These are phyloP conservation scores for Drosophila aldrichi DNA, from an alignment of 2,888 invertebrate species.

Conservation along the genomic window DNA sequence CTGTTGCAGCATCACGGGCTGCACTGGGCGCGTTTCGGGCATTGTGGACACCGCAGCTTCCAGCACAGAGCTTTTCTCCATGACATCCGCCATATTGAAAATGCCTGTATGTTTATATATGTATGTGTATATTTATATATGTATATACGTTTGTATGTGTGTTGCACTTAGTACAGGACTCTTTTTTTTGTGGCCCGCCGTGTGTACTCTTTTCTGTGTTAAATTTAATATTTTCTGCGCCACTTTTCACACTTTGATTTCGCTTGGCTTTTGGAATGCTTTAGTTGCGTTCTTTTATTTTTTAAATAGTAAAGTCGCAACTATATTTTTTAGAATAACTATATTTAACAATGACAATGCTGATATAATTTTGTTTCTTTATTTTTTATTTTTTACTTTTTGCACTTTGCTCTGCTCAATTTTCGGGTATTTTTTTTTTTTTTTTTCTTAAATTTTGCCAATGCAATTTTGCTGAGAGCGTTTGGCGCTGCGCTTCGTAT, in stretches of 20 bases:
- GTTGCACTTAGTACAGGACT: conserved; percentile 68
- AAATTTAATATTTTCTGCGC: conserved; percentile 14
- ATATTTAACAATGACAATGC: conserved; percentile 41
- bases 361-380: conserved; percentile 34
- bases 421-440: not conserved
- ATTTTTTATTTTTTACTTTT: conserved; percentile 26
- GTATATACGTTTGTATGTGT: conserved; percentile 34
- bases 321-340: not conserved
- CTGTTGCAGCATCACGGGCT: conserved; percentile 54
- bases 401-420: conserved; percentile 31
- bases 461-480: conserved; percentile 27
- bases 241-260: conserved; percentile 37
- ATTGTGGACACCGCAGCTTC: conserved; percentile 75
- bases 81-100: conserved; percentile 83
- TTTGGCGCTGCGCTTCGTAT: conserved; percentile 60
- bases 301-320: conserved; percentile 36
- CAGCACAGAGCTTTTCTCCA: conserved; percentile 84
- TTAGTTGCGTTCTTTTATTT: conserved; percentile 27
- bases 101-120: conserved; percentile 41
- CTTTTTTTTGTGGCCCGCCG: conserved; percentile 49
- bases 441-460: conserved; percentile 31
- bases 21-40: conserved; percentile 59
- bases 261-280: conserved; percentile 56
- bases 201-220: conserved; percentile 55
- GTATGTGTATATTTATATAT: conserved; percentile 24